Evolutionary conservation across 2,888 invertebrate species (phyloP).

Genomic region (Dynastes hyllus): DNA sequence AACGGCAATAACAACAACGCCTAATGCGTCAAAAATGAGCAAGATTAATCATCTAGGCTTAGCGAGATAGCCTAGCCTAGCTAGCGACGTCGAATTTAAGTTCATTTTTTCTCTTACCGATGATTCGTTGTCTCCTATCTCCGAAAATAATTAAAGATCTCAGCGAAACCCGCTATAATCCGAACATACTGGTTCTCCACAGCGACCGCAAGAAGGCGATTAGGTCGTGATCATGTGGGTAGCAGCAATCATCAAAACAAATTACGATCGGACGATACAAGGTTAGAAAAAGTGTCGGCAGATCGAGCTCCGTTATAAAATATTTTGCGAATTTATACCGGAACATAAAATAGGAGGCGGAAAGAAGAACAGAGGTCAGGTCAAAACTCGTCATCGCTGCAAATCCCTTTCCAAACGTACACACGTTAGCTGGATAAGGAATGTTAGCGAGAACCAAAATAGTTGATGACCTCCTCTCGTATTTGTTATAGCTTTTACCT

Average conservation of each 20-base stretch:
- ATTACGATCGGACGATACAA: not conserved
- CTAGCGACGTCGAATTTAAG: slow-evolving; percentile 10
- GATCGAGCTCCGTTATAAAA: slow-evolving; percentile 28
- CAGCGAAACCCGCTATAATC: not conserved
- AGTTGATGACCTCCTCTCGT: too few relatives aligned
- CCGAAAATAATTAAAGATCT: slow-evolving; percentile 19
- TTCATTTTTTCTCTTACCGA: not conserved
- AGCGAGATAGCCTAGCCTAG: not conserved
- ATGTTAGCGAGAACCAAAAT: too few relatives aligned
- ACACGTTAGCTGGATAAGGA: too few relatives aligned
- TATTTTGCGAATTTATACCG: slow-evolving; percentile 28
- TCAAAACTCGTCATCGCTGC: slow-evolving; percentile 1
- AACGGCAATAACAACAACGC: not conserved
- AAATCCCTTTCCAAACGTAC: slow-evolving; percentile 17
- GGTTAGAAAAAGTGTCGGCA: not conserved
- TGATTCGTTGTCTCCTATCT: slow-evolving; percentile 10
- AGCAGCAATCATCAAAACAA: slow-evolving; percentile 35
- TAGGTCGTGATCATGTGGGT: slow-evolving; percentile 40
- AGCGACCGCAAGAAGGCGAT: not conserved
- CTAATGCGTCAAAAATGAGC: slow-evolving; percentile 12
- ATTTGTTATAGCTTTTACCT: too few relatives aligned
- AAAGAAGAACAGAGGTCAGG: slow-evolving; percentile 29
- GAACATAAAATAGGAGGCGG: slow-evolving; percentile 15
- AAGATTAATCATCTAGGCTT: slow-evolving; percentile 1
- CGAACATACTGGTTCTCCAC: not conserved